Evolutionary conservation across 1,140 invertebrate species (phyloP), one percentile per base, ranked within the genome.

Genomic region (Mamestra configurata): DNA sequence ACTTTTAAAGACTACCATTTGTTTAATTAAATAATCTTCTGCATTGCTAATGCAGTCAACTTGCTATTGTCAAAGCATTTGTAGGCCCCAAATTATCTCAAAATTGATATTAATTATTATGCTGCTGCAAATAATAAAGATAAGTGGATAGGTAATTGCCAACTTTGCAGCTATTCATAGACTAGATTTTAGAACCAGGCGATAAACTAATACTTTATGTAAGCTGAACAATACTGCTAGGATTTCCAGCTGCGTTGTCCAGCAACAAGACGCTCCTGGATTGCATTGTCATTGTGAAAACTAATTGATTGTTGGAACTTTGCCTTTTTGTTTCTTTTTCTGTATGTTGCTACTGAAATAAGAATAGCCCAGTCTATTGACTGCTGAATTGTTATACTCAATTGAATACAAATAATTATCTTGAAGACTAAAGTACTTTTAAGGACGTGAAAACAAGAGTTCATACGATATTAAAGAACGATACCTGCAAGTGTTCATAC

Each of bases 291-390:
- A 40, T 64, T 40, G 59, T 64, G 59, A 18, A 37, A 64, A 40
- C 59, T 64, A 64, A 64, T 64, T 37, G n/a, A 64, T 40, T 20
- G 35, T 37, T 64, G 18, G 59, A 64, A 64, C 15, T 64, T 64
- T 37, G 10, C 11, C 59, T 11, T 40, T 4, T 2, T 2, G 43
- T 46, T 46, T 1, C 13, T 46, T 46, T 15, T 46, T 6, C 37
- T 40, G 6, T 1, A 40, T 31, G 27, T 31, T 31, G 27, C 27
- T 31, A 31, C 5, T 31, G 5, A 31, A 31, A 5, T 31, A 31
- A 31, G 5, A 1, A 31, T 31, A 31, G 5, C 1, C 27, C 27
- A 31, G 27, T 5, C 5, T 31, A 31, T 3, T 31, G n/a, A n/a
- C n/a, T n/a, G n/a, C n/a, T n/a, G n/a, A n/a, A n/a, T n/a, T n/a